These are phyloP conservation scores for Physocephala rufipes DNA, from an alignment of 2,888 invertebrate species.

Conservation along the genomic window DNA sequence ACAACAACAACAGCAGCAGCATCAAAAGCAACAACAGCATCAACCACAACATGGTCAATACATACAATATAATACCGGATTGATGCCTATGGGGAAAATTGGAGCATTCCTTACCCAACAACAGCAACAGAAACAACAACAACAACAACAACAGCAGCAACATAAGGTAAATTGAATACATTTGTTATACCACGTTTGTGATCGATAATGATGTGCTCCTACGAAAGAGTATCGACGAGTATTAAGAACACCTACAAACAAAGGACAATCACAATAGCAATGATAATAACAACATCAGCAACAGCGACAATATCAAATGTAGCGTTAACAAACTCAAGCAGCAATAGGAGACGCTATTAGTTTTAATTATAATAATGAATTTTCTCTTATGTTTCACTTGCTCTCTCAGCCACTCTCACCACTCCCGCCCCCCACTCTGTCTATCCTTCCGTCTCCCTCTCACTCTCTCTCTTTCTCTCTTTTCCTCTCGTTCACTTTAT, in stretches of 20 bases:
- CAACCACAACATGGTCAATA: constrained; percentile 59
- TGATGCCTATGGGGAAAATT: constrained; percentile 65
- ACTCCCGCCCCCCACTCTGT: no score
- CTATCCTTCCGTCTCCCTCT: background rate
- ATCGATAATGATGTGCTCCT: no score
- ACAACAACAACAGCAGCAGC: constrained; percentile 46
- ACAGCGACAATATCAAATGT: constrained; percentile 20
- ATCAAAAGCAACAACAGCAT: constrained; percentile 47
- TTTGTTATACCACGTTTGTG: background rate
- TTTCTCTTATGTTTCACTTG: constrained; percentile 8
- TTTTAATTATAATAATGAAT: constrained; percentile 30
- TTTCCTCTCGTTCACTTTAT: background rate
- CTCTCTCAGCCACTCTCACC: no score
- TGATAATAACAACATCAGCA: background rate
- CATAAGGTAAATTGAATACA: constrained; percentile 53
- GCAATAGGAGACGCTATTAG: constrained; percentile 48
- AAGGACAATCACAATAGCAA: constrained; percentile 51
- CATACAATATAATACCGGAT: constrained; percentile 64
- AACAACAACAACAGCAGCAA: constrained; percentile 53
- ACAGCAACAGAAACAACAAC: constrained; percentile 58
- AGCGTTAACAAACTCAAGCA: constrained; percentile 56
- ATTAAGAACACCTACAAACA: constrained; percentile 51
- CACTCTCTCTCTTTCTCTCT: background rate
- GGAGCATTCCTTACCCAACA: constrained; percentile 54
- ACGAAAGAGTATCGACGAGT: background rate